Evolutionary conservation across 2,888 invertebrate genomes (phyloP), one percentile per base, ranked within the genome.

Genomic region (Spialia ferax): DNA sequence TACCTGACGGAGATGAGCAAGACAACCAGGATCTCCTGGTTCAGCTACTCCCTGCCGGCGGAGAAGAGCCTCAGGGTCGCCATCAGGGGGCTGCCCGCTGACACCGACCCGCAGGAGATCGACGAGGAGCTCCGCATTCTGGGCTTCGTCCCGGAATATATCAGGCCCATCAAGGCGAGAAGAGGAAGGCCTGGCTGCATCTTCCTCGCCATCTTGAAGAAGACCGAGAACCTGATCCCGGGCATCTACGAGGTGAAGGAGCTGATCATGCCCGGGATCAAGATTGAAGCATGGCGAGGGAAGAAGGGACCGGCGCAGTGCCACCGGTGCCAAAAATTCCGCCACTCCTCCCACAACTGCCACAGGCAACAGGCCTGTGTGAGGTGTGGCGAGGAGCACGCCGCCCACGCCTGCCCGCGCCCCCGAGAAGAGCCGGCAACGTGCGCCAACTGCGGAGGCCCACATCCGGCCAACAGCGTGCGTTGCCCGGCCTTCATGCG

Each of bases 261-360:
- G 56, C 61, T 78, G 0, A 63, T 76, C 15, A 77, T 76, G 75
- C 70, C 72, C 0, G 77, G 77, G 2, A 29, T 75, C 10, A 60
- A 22, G 0, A 69, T 74, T 0, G 75, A 75, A 13, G 71, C 72
- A 0, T 76, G 75, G 74, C 50, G 35, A 13, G 66, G 57, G 3
- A 67, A 61, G 13, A 35, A 42, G n/a, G 69, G 65, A n/a, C 68
- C 63, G 18, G 56, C 64, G 0, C 65, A 68, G 23, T 70, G 70
- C 18, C 68, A 70, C 61, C 22, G 71, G 0, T 77, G 78, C 69
- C 74, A 76, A 5, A 38, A 60, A 0, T 75, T 76, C 20, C 18
- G 75, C 7, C 75, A 78, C 64, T 60, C 67, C 11, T 69, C 67
- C 2, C 67, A 69, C 20, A 63, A 70, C 38, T 77, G 76, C 69